A percentile compares a stretch with the other conserved stretches of the same genome.
phyloP scores from a whole-genome alignment of 2,888 invertebrate species.

The Drosophila nigricruria region DNA sequence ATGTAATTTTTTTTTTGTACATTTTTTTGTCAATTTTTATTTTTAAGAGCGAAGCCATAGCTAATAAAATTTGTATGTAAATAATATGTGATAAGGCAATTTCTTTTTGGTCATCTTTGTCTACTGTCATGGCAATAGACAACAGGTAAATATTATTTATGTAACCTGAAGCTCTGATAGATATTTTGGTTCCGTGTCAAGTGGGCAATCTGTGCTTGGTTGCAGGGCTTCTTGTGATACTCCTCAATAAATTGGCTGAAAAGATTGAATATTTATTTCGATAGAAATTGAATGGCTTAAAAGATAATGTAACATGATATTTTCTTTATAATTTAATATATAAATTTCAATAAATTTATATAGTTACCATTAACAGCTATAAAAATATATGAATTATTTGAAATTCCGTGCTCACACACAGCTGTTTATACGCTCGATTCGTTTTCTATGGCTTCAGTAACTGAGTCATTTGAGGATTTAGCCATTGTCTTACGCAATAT shows the following conservation, averaged over 20 bases:
- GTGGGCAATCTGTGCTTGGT: neutral
- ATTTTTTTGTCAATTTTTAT: neutral
- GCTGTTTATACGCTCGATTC: neutral
- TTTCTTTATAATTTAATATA: neutral
- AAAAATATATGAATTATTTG: neutral
- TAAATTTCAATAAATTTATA: neutral
- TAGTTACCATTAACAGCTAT: neutral
- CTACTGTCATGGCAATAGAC: conserved; percentile 22
- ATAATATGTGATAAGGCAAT: neutral
- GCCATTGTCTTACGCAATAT: conserved; percentile 45
- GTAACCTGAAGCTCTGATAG: neutral
- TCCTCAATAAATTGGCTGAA: neutral
- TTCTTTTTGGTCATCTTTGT: neutral
- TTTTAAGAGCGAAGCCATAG: neutral
- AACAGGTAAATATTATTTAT: neutral
- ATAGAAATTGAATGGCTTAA: neutral
- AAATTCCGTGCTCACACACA: neutral
- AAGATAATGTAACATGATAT: neutral
- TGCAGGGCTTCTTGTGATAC: neutral
- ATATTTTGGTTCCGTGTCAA: neutral
- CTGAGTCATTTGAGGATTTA: conserved; percentile 43
- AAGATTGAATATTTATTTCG: neutral
- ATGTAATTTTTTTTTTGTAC: too few species aligned
- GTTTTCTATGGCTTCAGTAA: conserved; percentile 18
- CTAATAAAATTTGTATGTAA: neutral